Evolutionary conservation across 2,888 invertebrate genomes (phyloP).

Genomic region (Boloria euphrosyne): DNA sequence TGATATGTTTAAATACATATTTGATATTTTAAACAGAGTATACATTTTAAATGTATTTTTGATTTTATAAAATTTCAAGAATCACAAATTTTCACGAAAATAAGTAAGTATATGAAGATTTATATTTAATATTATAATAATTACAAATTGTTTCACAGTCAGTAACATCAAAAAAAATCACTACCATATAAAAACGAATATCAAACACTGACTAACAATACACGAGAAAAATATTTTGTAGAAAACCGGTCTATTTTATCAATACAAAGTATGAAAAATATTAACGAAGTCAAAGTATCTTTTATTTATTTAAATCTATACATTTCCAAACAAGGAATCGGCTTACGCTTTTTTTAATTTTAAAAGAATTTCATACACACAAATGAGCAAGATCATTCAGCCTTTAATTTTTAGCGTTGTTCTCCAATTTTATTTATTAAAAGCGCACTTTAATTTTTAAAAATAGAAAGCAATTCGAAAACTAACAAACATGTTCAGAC

Average conservation of each 20-base stretch:
- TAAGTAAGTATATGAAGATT: neutral
- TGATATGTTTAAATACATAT: conserved; percentile 16
- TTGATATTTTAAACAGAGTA: neutral
- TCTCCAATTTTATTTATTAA: neutral
- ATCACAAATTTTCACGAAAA: neutral
- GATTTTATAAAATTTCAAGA: conserved; percentile 2
- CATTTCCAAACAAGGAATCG: neutral
- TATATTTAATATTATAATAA: conserved; percentile 8
- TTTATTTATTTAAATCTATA: conserved; percentile 1
- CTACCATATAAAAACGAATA: conserved; percentile 1
- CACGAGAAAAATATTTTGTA: conserved; percentile 6
- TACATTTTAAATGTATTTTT: neutral
- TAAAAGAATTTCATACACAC: conserved; percentile 32
- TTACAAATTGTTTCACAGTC: neutral
- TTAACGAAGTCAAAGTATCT: conserved; percentile 5
- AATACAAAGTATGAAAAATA: conserved; percentile 10
- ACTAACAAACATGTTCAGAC: neutral
- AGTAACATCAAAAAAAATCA: conserved; percentile 3
- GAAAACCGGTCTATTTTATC: neutral
- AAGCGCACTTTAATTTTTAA: neutral
- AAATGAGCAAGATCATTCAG: conserved; percentile 60
- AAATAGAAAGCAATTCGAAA: neutral
- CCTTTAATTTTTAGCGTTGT: conserved; percentile 46
- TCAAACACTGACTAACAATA: conserved; percentile 8
- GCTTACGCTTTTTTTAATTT: conserved; percentile 3